Evolutionary conservation across 2,113 vertebrate species (phyloP), one percentile per base, ranked within the genome.

Genomic region (Tichodroma muraria): DNA sequence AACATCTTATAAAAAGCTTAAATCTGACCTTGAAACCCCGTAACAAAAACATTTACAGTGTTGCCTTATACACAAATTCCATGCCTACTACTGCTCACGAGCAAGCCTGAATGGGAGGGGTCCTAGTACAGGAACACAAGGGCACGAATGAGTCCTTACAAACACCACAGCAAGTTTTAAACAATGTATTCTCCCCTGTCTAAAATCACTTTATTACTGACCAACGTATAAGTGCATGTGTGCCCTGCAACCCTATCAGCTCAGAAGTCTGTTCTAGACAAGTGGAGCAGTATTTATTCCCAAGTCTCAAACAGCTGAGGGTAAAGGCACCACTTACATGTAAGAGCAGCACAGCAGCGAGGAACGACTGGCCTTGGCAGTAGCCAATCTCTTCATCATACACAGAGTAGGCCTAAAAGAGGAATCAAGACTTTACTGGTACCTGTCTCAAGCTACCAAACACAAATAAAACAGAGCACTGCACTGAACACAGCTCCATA

Each of bases 331-430:
- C 77, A 99, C 99, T 99, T 96, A 99, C 99, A 42, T 99, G 99
- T 73, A 99, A 97, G 27, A 99, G 98, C 90, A 99, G 98, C 94
- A 99, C 99, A 79, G 99, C 99, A 82, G 99, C 99, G n/a, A 99
- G 98, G 97, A 99, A 99, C 0, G 99, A 99, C 80, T 99, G 99
- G 88, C 99, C 99, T 96, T 99, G 99, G 95, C 99, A 99, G 95
- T 99, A 99, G 56, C 99, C 99, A 61, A 99, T 99, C 98, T 99
- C 99, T 94, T 99, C 98, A 84, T 99, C 99, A 35, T 99, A 99
- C 87, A 99, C 99, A 63, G 99, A 99, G 92, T 99, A 99, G 38
- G 99, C 99, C 99, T 99, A 88, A 27, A 83, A 86, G 80, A 52
- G 54, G 75, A 92, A 95, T 15, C 6, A 31, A 61, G 30, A 35